Evolutionary conservation across 2,888 invertebrate species (phyloP).

Genomic region (Diaprepes abbreviatus): DNA sequence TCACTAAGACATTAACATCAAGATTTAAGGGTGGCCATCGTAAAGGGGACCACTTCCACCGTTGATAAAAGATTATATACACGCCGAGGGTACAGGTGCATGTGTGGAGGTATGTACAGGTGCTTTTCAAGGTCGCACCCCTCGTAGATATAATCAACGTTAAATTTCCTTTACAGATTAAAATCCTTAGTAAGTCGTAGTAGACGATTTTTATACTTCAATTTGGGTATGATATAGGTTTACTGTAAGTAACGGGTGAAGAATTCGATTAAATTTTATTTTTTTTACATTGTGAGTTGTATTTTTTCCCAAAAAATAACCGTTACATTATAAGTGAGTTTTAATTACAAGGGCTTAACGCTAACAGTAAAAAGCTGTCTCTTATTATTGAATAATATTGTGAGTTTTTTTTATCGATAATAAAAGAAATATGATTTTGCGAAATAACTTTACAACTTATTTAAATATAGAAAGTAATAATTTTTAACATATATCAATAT

Average conservation of each 20-base stretch:
- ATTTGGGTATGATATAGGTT: not conserved
- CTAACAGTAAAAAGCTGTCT: too few species aligned
- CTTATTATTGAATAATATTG: too few species aligned
- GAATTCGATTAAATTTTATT: too few species aligned
- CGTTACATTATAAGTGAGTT: too few species aligned
- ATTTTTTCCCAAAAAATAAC: too few species aligned
- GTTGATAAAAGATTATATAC: conserved; percentile 44
- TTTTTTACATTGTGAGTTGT: too few species aligned
- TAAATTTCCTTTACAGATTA: conserved; percentile 40
- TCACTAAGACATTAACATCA: conserved; percentile 23
- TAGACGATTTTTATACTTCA: not conserved
- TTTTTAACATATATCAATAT: too few species aligned
- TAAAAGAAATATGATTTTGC: too few species aligned
- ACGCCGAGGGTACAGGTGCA: conserved; percentile 60
- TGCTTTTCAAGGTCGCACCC: conserved; percentile 61
- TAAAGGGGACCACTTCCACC: conserved; percentile 43
- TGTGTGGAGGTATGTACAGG: conserved; percentile 62
- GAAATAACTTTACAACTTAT: too few species aligned
- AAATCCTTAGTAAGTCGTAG: not conserved
- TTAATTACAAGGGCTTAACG: too few species aligned
- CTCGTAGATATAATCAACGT: conserved; percentile 42
- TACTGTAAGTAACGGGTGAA: not conserved
- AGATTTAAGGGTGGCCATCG: conserved; percentile 44
- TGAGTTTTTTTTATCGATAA: too few species aligned
- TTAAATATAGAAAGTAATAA: too few species aligned